Percentiles rank a stretch among this genome's conserved stretches.
Evolutionary conservation across 2,113 vertebrate species (phyloP).

Genomic region (Oryzias melastigma): DNA sequence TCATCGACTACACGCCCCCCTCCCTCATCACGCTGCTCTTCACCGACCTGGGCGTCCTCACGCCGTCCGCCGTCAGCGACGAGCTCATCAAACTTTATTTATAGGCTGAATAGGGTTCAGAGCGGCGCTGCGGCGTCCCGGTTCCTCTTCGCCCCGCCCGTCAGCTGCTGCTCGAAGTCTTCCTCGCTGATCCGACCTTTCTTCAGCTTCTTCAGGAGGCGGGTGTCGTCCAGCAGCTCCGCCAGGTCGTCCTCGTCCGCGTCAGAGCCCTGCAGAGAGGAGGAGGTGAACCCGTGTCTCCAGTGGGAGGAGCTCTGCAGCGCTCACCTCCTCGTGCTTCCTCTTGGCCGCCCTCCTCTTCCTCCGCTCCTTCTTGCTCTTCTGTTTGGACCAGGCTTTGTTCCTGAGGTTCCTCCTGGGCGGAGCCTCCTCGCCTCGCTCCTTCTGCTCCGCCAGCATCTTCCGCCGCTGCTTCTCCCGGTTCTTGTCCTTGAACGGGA

Average conservation of each 20-base stretch:
- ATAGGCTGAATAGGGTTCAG: slow-evolving; percentile 63
- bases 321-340: slow-evolving; percentile 81
- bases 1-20: slow-evolving; percentile 94
- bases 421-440: slow-evolving; percentile 30
- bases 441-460: slow-evolving; percentile 76
- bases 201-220: slow-evolving; percentile 90
- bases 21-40: slow-evolving; percentile 94
- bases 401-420: slow-evolving; percentile 80
- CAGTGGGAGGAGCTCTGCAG: too few relatives aligned
- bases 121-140: neutral
- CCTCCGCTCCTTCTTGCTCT: slow-evolving; percentile 85
- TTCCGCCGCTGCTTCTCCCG: slow-evolving; percentile 89
- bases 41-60: slow-evolving; percentile 94
- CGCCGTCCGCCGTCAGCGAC: slow-evolving; percentile 94
- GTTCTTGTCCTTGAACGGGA: slow-evolving; percentile 92
- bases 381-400: slow-evolving; percentile 95
- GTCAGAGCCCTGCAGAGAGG: slow-evolving; percentile 80
- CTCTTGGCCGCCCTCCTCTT: slow-evolving; percentile 84
- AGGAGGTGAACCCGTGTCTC: neutral
- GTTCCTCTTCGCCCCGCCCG: slow-evolving; percentile 30
- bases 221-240: slow-evolving; percentile 89
- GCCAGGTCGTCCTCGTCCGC: slow-evolving; percentile 85
- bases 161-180: slow-evolving; percentile 88
- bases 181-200: slow-evolving; percentile 89
- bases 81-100: slow-evolving; percentile 98